These are phyloP conservation scores for Chionis minor DNA, from an alignment of 2,113 vertebrate species.

Conservation along the genomic window DNA sequence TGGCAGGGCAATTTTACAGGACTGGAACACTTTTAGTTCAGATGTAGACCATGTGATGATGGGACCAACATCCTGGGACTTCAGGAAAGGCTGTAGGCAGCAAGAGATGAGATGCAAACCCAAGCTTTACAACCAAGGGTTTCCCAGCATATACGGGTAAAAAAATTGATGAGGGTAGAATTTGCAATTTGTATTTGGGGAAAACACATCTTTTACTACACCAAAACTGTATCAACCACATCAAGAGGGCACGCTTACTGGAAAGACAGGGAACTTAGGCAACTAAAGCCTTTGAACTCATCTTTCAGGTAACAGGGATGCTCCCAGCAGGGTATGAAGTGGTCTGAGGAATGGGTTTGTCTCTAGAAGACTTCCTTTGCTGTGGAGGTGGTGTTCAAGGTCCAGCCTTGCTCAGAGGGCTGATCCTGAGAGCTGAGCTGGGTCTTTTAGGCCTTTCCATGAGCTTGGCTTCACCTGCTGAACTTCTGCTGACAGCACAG, in stretches of 20 bases:
- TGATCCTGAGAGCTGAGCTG: not conserved
- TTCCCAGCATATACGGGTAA: not conserved
- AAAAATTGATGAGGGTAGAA: not conserved
- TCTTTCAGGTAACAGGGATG: not conserved
- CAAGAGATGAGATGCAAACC: not conserved
- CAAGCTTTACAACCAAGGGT: not conserved
- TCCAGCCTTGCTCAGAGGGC: not conserved
- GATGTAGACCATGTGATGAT: not conserved
- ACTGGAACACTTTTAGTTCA: not conserved
- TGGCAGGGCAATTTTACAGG: rapidly evolving
- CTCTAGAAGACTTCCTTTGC: not conserved
- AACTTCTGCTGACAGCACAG: not conserved
- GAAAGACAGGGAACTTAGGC: not conserved
- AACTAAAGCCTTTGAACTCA: not conserved
- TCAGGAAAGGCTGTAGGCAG: not conserved
- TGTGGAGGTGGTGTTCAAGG: not conserved
- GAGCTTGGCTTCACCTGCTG: not conserved
- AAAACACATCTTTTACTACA: not conserved
- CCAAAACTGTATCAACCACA: not conserved
- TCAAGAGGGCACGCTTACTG: not conserved
- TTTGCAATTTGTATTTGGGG: not conserved
- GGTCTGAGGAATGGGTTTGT: not conserved
- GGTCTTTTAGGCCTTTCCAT: not conserved
- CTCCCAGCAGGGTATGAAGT: not conserved
- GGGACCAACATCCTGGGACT: not conserved